Percentiles rank a stretch among this genome's conserved stretches.
These are phyloP conservation scores for Palythoa grandis DNA, from an alignment of 92 coral and sea anemone genomes.

Conservation along the genomic window DNA sequence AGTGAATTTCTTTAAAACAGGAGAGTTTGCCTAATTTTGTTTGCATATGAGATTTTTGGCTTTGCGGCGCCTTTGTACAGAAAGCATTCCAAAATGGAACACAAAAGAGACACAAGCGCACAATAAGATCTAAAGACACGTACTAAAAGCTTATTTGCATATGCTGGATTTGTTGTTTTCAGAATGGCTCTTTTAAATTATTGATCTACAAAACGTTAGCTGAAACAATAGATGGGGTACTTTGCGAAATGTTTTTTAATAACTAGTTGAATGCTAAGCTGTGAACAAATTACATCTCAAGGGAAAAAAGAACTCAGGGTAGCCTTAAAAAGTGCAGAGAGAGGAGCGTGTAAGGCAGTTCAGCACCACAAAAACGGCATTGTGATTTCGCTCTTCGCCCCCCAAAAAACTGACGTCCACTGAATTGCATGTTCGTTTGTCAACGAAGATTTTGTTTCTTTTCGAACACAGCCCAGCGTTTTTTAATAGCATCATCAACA, in stretches of 20 bases:
- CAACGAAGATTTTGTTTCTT: not conserved
- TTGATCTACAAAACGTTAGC: not conserved
- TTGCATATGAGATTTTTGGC: slow-evolving; percentile 10
- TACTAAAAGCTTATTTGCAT: slow-evolving; percentile 24
- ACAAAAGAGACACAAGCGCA: slow-evolving; percentile 7
- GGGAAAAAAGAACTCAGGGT: no score
- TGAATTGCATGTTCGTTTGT: slow-evolving; percentile 6
- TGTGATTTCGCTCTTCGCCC: not conserved
- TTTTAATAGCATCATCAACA: not conserved
- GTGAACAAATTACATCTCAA: not conserved
- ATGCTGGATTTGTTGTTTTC: not conserved
- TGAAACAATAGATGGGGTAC: slow-evolving; percentile 6
- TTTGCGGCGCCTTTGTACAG: not conserved
- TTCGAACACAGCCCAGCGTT: not conserved
- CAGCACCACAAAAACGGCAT: not conserved
- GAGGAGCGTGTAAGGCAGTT: no score
- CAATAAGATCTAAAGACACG: not conserved
- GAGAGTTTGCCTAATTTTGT: not conserved
- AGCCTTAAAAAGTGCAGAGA: no score
- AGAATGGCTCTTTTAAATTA: not conserved
- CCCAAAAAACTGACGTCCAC: not conserved
- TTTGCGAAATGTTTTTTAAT: not conserved
- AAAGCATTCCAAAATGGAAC: slow-evolving; percentile 1
- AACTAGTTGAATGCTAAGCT: no score
- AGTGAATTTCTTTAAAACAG: not conserved